Percentiles rank a stretch among this genome's conserved stretches.
These are phyloP conservation scores for Ochotona curzoniae DNA, from an alignment of 2,113 vertebrate species.

Conservation along the genomic window DNA sequence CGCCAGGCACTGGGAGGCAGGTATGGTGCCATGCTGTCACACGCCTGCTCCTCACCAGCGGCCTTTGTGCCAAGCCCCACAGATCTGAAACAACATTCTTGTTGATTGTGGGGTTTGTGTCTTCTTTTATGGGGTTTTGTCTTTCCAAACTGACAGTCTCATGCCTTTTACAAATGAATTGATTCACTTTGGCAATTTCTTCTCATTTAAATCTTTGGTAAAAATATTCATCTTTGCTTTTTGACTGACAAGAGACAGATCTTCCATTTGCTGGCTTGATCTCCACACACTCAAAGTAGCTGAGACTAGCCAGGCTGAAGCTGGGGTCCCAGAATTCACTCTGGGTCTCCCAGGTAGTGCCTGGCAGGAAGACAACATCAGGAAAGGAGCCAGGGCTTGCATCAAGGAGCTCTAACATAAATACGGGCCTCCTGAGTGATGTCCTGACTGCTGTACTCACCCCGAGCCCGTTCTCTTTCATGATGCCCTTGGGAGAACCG, in stretches of 20 bases:
- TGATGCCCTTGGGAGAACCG: background rate
- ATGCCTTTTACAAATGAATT: slow-evolving; percentile 13
- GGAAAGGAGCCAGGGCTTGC: too few species aligned
- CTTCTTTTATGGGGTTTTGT: background rate
- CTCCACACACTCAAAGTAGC: too few species aligned
- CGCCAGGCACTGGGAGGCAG: background rate
- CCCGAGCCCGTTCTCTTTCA: too few species aligned
- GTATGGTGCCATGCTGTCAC: background rate
- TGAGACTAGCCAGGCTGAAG: too few species aligned
- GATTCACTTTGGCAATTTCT: background rate
- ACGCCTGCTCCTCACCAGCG: background rate
- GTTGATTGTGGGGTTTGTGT: background rate
- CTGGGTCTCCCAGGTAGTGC: too few species aligned
- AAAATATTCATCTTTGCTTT: background rate
- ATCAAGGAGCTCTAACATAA: too few species aligned
- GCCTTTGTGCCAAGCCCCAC: background rate
- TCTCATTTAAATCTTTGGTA: background rate
- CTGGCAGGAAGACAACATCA: too few species aligned
- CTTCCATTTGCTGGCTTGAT: too few species aligned
- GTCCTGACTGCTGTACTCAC: too few species aligned
- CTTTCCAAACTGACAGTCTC: background rate
- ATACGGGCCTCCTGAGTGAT: too few species aligned
- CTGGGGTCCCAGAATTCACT: too few species aligned
- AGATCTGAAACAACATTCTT: background rate
- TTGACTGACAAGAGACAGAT: too few species aligned